These are phyloP conservation scores for Drosophila niveifrons DNA, from an alignment of 2,888 invertebrate species.

Conservation along the genomic window DNA sequence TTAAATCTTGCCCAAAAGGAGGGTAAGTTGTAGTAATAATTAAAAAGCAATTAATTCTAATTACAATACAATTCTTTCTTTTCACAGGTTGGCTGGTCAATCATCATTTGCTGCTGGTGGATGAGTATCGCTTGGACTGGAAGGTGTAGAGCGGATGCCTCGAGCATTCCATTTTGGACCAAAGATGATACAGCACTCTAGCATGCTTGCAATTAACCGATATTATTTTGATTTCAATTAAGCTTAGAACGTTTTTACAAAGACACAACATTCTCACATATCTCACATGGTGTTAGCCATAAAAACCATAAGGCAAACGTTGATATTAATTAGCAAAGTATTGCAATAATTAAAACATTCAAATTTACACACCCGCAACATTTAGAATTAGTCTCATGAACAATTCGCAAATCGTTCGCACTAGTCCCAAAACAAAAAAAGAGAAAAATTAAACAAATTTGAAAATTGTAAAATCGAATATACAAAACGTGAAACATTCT, in stretches of 20 bases:
- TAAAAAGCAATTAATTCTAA: not conserved
- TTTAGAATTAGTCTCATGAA: conserved; percentile 53
- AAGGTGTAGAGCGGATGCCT: conserved; percentile 72
- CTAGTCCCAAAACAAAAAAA: conserved; percentile 7
- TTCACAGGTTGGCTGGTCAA: conserved; percentile 87
- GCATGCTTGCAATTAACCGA: conserved; percentile 50
- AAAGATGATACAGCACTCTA: conserved; percentile 26
- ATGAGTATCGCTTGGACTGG: conserved; percentile 87
- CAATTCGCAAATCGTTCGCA: conserved; percentile 32
- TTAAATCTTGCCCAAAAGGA: conserved; percentile 85
- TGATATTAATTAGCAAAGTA: conserved; percentile 60
- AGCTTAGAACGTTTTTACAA: conserved; percentile 26
- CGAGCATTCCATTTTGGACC: conserved; percentile 32
- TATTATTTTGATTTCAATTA: conserved; percentile 32
- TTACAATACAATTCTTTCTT: conserved; percentile 2
- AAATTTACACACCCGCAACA: conserved; percentile 52
- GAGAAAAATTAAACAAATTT: not conserved
- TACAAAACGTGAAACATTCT: conserved; percentile 64
- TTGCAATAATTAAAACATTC: conserved; percentile 36
- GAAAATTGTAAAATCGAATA: conserved; percentile 33
- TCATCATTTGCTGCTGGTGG: conserved; percentile 87
- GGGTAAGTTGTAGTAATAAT: conserved; percentile 61
- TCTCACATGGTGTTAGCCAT: conserved; percentile 60
- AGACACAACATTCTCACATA: conserved; percentile 52
- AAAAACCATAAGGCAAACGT: conserved; percentile 49